Conservation (phyloP, 2,113 vertebrate species). For the Rhipidura dahli region DNA sequence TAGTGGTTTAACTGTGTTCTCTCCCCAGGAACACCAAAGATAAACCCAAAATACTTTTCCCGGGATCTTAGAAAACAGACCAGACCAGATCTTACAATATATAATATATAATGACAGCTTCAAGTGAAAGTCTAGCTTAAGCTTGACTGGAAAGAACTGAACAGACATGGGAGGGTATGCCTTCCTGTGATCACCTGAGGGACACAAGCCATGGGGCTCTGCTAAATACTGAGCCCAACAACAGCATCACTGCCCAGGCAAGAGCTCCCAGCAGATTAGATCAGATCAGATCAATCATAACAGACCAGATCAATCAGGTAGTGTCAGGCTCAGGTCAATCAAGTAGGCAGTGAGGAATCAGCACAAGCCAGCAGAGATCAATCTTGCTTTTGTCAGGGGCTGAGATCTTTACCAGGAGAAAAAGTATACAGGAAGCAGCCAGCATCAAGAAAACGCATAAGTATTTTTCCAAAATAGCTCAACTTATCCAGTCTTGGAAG, state of each 20-base stretch:
- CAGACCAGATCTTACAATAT: not conserved
- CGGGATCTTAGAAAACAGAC: not conserved
- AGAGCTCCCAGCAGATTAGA: not conserved
- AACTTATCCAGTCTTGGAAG: not conserved
- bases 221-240: not conserved
- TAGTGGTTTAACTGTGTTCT: not conserved
- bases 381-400: not conserved
- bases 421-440: not conserved
- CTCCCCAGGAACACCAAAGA: fast-evolving
- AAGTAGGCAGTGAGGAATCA: not conserved
- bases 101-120: fast-evolving
- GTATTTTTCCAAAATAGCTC: not conserved
- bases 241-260: not conserved
- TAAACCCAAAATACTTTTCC: not conserved
- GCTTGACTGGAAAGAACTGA: not conserved
- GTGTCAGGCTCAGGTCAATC: not conserved
- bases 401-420: not conserved
- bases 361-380: not conserved
- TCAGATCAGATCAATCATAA: not conserved
- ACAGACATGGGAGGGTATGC: fast-evolving
- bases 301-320: fast-evolving
- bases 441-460: not conserved
- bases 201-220: not conserved
- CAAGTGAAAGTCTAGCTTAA: not conserved
- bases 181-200: not conserved